Evolutionary conservation across 2,888 invertebrate genomes (phyloP).

Genomic region (Nasonia oneida): DNA sequence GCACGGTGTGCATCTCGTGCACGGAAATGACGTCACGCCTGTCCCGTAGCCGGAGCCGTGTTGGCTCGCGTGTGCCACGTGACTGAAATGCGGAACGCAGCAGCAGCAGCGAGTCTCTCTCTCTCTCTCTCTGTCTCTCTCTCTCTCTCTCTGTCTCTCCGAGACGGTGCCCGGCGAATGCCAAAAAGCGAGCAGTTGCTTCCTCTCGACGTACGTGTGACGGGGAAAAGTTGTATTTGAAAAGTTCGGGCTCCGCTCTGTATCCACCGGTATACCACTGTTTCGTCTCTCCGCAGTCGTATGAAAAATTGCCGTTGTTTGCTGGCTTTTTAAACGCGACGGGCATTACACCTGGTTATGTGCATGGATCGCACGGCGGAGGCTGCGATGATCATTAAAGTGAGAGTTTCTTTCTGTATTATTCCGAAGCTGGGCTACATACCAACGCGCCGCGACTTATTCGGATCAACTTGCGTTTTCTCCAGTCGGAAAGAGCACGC

Average conservation of each 20-base stretch:
- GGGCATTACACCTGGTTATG: background rate
- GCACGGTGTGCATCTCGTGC: background rate
- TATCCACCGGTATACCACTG: background rate
- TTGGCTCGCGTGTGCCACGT: conserved; percentile 66
- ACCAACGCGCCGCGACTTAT: background rate
- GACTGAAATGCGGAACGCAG: conserved; percentile 73
- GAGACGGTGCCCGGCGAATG: background rate
- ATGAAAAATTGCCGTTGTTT: conserved; percentile 24
- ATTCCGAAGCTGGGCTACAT: background rate
- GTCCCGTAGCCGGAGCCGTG: background rate
- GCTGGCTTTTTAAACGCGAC: conserved; percentile 15
- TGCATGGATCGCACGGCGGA: background rate
- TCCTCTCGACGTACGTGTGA: background rate
- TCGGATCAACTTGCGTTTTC: too few species aligned
- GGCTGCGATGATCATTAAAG: background rate
- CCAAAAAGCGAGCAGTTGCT: background rate
- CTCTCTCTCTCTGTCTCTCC: too few species aligned
- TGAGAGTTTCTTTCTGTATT: background rate
- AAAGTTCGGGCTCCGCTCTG: conserved; percentile 2
- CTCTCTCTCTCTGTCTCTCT: too few species aligned
- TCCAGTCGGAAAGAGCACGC: background rate
- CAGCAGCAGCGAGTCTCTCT: background rate
- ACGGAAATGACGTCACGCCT: conserved; percentile 25
- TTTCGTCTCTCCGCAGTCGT: background rate
- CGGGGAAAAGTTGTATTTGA: conserved; percentile 30